Base-by-base conservation (phyloP, 1,140 invertebrate species). In the Pseudomyrmex flavicornis region DNA sequence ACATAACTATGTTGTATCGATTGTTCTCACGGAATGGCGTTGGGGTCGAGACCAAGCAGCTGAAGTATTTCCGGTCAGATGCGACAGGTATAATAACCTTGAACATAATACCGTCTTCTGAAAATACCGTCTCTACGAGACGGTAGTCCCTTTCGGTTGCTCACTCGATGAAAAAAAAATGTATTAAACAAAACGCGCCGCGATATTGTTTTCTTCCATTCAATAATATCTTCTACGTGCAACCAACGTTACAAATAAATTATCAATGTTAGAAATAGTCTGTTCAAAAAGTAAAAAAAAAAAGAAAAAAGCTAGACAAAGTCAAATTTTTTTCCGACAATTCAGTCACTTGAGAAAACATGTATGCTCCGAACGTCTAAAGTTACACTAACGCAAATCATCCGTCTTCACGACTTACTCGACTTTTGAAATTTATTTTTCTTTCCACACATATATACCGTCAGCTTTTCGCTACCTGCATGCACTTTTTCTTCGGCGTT, bases 61-160 rank as follows among this genome's bases (percentile, higher is more conserved):
- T 54, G 17, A 87, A 85, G 87, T 58, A 88, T 88, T 88, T 88
- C 87, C 86, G 87, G 87, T 88, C 83, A 82, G 76, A 82, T 69
- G 65, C 73, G 63, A 82, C 52, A 12, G 65, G 15, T 61, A 35
- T 35, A 35, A 35, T 35, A 87, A 56, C 87, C 87, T 88, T 88
- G 87, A 72, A 62, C 82, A 79, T 86, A 84, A 86, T 70, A 61
- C 44, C 56, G 52, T 59, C 56, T 80, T 72, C 76, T 80, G 66
- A 80, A 80, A 80, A 80, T n/a, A n/a, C n/a, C n/a, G n/a, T n/a
- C n/a, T n/a, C 54, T 80, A 12, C 35, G 52, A 15, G 15, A 17
- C 75, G 52, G 52, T 70, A 35, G 35, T 52, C 3, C 17, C 44
- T 66, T 59, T 54, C 13, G 35, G 0, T 35, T 5, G 35, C 35